phyloP scores from a whole-genome alignment of 2,888 invertebrate genomes.

The Neuroscelio doddi region DNA sequence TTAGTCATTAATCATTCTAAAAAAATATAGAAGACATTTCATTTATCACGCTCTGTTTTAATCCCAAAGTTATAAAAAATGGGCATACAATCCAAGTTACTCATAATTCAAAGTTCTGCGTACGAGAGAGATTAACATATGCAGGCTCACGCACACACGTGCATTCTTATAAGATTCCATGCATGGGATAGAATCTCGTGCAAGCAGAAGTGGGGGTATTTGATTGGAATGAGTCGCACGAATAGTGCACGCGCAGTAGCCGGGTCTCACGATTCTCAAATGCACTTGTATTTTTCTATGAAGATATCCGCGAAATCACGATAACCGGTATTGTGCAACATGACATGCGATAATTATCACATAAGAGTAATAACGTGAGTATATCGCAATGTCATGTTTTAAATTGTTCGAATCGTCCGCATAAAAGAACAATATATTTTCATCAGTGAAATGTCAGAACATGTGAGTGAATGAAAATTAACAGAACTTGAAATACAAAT shows the following conservation, averaged over 20 bases:
- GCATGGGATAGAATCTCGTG: conserved; percentile 9
- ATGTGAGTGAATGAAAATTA: not conserved
- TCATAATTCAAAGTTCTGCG: not conserved
- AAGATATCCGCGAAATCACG: conserved; percentile 61
- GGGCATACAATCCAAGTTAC: not conserved
- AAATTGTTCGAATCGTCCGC: not conserved
- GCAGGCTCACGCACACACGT: conserved; percentile 5
- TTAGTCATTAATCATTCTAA: too few species aligned
- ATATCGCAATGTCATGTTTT: not conserved
- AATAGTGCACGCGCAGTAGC: conserved; percentile 63
- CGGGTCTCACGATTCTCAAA: conserved; percentile 33
- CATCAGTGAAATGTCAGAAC: too few species aligned
- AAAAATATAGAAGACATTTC: not conserved
- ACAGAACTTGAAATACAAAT: not conserved
- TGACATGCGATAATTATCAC: conserved; percentile 57
- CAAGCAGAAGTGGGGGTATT: conserved; percentile 4
- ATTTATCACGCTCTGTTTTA: not conserved
- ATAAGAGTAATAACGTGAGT: conserved; percentile 7
- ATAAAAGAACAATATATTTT: too few species aligned
- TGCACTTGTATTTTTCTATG: conserved; percentile 50
- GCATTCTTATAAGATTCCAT: conserved; percentile 9
- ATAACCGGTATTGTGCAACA: conserved; percentile 61
- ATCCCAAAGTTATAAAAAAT: conserved; percentile 3
- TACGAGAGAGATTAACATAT: conserved; percentile 1
- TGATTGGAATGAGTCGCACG: conserved; percentile 43